A percentile compares a stretch with the other conserved stretches of the same genome.
phyloP scores from a whole-genome alignment of 2,113 vertebrate genomes.

The Nibea coibor region DNA sequence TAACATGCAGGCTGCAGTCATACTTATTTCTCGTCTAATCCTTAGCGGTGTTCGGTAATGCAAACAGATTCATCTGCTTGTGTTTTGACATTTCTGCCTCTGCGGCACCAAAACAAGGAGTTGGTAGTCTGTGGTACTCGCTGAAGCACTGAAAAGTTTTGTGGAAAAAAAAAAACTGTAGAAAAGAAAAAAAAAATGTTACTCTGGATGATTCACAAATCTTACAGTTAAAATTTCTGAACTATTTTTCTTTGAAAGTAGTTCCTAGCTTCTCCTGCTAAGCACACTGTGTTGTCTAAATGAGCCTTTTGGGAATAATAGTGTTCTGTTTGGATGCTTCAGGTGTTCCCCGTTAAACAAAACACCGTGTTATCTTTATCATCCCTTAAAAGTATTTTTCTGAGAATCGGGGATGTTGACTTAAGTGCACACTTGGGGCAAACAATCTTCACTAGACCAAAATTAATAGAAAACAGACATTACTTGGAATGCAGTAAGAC shows the following conservation, averaged over 20 bases:
- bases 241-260: neutral
- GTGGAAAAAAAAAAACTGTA: neutral
- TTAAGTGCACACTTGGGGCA: neutral
- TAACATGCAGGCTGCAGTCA: slow-evolving; percentile 41
- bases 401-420: neutral
- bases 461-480: neutral
- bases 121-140: neutral
- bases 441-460: neutral
- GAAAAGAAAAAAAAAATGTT: neutral
- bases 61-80: slow-evolving; percentile 14
- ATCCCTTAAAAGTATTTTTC: neutral
- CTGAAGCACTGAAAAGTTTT: neutral
- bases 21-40: slow-evolving; percentile 11
- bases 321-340: neutral
- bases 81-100: neutral
- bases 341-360: neutral
- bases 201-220: neutral
- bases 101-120: neutral
- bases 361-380: neutral
- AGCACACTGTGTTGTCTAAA: neutral
- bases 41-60: neutral
- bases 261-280: neutral
- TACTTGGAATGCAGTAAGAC: neutral
- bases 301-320: neutral
- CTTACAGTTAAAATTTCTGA: neutral